Conservation (phyloP, 2,888 invertebrate species). For the Pseudococcus jackbeardsleyi region DNA sequence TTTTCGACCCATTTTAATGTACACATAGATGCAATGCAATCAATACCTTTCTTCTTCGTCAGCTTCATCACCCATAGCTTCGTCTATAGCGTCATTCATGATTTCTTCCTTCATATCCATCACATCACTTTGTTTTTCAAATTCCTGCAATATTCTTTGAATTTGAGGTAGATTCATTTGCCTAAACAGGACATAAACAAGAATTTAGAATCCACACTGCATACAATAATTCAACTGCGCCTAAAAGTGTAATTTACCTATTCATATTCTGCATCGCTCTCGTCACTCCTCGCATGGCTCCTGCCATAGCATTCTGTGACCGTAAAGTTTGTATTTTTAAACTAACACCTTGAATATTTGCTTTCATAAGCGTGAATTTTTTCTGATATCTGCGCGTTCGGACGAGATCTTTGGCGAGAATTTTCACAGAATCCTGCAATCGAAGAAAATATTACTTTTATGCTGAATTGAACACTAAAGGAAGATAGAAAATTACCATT, state of each 20-base stretch:
- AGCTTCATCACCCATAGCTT: conserved; percentile 80
- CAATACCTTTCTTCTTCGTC: conserved; percentile 66
- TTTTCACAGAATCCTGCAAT: conserved; percentile 96
- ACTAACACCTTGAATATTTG: conserved; percentile 98
- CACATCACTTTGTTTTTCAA: conserved; percentile 99
- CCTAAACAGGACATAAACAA: conserved; percentile 69
- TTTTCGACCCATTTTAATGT: neutral
- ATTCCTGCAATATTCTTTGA: conserved; percentile 96
- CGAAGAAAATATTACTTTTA: neutral
- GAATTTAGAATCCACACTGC: neutral
- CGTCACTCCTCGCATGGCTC: conserved; percentile 99
- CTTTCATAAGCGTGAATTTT: conserved; percentile 99
- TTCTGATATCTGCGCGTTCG: conserved; percentile 95
- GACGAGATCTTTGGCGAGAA: conserved; percentile 99
- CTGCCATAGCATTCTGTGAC: conserved; percentile 99
- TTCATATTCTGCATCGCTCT: conserved; percentile 99
- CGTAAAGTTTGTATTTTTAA: conserved; percentile 97
- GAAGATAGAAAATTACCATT: conserved; percentile 78
- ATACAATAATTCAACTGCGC: neutral
- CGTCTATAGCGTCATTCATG: conserved; percentile 99
- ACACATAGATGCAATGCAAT: neutral
- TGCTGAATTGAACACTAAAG: no score
- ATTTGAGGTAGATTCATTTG: conserved; percentile 98
- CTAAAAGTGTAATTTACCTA: conserved; percentile 71
- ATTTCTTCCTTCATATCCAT: conserved; percentile 99